Percentiles rank a stretch among this genome's conserved stretches.
These are phyloP conservation scores for Sinocyclocheilus anophthalmus DNA, from an alignment of 2,113 vertebrate genomes.

Conservation along the genomic window DNA sequence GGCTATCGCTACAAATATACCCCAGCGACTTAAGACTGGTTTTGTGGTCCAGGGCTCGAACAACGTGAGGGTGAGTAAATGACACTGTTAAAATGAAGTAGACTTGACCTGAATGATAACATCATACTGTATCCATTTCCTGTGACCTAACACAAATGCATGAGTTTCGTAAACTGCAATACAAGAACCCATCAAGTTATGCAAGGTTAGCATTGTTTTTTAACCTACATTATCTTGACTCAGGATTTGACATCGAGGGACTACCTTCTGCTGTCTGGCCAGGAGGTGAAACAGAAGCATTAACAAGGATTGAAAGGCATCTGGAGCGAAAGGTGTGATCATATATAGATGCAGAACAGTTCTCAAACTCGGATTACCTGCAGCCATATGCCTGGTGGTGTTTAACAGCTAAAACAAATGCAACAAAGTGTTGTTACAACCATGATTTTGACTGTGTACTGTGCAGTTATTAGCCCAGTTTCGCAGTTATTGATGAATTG, in stretches of 20 bases:
- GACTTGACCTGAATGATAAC: not conserved
- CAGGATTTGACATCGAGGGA: conserved; percentile 78
- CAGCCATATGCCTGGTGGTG: not conserved
- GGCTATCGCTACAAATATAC: no score
- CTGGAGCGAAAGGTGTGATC: conserved; percentile 75
- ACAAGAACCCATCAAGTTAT: not conserved
- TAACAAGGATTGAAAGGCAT: conserved; percentile 78
- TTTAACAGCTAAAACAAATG: not conserved
- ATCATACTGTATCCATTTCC: not conserved
- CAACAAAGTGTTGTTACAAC: not conserved
- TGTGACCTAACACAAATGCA: not conserved
- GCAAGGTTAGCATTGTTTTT: not conserved
- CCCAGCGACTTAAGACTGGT: no score
- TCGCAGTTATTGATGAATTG: not conserved
- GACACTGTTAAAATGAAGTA: not conserved
- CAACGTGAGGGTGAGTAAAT: not conserved
- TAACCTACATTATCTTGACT: conserved; percentile 27
- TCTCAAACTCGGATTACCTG: not conserved
- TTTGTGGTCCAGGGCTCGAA: not conserved
- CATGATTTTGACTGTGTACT: not conserved
- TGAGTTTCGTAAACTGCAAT: not conserved
- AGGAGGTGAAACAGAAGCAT: conserved; percentile 76
- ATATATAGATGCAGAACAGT: not conserved
- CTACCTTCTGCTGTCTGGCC: conserved; percentile 77
- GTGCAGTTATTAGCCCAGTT: not conserved